A percentile compares a stretch with the other conserved stretches of the same genome.
Conservation (phyloP, 2,888 invertebrate genomes). For the Nomada flava region DNA sequence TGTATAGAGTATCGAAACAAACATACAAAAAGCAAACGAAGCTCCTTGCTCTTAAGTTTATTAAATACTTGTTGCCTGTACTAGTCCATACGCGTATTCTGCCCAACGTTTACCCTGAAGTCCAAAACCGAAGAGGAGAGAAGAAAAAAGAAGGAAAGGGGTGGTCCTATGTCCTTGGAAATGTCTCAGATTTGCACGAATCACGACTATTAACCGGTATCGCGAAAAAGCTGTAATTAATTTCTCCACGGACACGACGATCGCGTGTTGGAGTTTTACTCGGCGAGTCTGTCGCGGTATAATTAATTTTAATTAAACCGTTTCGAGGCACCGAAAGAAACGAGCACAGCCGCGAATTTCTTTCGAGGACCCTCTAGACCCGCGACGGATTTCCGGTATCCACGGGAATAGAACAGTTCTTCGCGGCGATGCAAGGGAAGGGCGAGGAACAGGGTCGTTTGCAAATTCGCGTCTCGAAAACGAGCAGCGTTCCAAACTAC, state of each 20-base stretch:
- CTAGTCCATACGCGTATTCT: no score
- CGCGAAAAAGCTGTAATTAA: background rate
- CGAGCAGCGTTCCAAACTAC: slow-evolving; percentile 26
- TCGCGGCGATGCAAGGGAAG: background rate
- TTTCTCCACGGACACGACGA: background rate
- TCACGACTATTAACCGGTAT: no score
- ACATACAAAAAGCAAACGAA: no score
- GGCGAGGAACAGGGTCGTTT: slow-evolving; percentile 18
- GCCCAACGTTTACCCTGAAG: no score
- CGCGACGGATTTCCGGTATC: background rate
- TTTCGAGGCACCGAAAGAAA: background rate
- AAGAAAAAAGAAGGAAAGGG: no score
- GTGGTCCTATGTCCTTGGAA: no score
- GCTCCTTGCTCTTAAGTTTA: no score
- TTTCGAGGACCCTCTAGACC: background rate
- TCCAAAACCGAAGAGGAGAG: no score
- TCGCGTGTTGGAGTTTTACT: background rate
- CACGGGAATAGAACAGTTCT: background rate
- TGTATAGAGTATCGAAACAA: no score
- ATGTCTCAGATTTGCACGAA: no score
- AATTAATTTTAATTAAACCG: slow-evolving; percentile 4
- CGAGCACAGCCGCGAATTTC: background rate
- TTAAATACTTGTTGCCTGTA: no score
- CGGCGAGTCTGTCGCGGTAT: background rate
- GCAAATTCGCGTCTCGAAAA: slow-evolving; percentile 39